A percentile compares a stretch with the other conserved stretches of the same genome.
Evolutionary conservation across 2,113 vertebrate genomes (phyloP).

Genomic region (Tauraco erythrolophus): DNA sequence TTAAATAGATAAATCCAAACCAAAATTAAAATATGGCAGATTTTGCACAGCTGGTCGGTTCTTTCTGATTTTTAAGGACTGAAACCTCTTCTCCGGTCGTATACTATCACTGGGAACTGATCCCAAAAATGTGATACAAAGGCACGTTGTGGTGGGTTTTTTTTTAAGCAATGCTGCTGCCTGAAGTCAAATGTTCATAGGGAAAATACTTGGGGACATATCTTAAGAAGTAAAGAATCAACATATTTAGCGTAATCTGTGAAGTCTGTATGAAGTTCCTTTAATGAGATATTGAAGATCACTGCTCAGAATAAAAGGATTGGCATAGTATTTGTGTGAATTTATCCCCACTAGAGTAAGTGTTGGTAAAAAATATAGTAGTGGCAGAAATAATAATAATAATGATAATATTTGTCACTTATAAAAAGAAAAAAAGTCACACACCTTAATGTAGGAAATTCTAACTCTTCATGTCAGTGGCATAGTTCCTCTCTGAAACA

Average conservation of each 20-base stretch:
- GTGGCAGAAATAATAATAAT: not conserved
- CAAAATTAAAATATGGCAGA: not conserved
- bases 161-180: not conserved
- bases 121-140: fast-evolving
- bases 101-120: fast-evolving
- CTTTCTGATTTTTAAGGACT: not conserved
- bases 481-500: not conserved
- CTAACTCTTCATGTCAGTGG: not conserved
- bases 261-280: not conserved
- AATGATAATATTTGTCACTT: not conserved
- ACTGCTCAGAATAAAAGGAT: not conserved
- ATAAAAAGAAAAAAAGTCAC: not conserved
- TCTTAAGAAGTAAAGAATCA: not conserved
- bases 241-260: not conserved
- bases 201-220: not conserved
- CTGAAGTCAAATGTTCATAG: not conserved
- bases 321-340: not conserved
- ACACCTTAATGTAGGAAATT: not conserved
- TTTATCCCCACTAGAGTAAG: not conserved
- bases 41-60: not conserved
- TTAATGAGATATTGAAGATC: not conserved
- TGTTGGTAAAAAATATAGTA: not conserved
- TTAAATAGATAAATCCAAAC: not conserved
- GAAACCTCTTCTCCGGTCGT: not conserved
- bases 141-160: not conserved